Conservation (phyloP, 2,113 vertebrate genomes). For the Erythrolamprus reginae region DNA sequence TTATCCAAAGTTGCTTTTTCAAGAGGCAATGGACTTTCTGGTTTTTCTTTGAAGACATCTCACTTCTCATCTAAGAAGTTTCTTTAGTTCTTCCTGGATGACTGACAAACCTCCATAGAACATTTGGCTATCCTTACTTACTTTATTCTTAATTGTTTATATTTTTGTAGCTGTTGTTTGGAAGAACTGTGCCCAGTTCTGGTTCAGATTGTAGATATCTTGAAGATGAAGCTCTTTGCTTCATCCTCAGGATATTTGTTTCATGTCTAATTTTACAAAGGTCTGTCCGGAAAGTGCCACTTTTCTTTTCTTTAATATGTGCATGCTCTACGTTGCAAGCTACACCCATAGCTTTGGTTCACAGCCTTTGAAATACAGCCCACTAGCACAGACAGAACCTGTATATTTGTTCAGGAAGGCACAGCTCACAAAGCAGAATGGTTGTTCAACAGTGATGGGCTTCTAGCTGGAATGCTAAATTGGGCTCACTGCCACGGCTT, state of each 20-base stretch:
- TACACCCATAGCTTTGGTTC: not conserved
- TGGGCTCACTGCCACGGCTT: no score
- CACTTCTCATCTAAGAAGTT: no score
- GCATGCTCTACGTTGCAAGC: not conserved
- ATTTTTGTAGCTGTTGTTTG: not conserved
- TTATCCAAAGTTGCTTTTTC: not conserved
- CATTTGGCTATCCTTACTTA: no score
- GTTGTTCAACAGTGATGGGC: no score
- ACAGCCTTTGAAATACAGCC: not conserved
- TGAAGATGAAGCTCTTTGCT: not conserved
- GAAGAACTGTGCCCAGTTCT: not conserved
- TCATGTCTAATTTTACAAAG: not conserved
- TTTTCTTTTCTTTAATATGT: not conserved
- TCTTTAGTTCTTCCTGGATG: no score
- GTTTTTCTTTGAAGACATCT: no score
- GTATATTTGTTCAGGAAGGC: conserved; percentile 60
- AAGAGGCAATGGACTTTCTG: no score
- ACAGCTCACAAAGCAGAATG: conserved; percentile 61
- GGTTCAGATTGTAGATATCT: not conserved
- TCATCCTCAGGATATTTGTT: not conserved
- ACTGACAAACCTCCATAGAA: no score
- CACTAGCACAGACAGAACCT: not conserved
- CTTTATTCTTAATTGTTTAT: no score
- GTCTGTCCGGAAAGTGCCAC: not conserved
- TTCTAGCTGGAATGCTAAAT: no score